These are phyloP conservation scores for Chaenocephalus aceratus DNA, from an alignment of 2,113 vertebrate genomes.

Conservation along the genomic window DNA sequence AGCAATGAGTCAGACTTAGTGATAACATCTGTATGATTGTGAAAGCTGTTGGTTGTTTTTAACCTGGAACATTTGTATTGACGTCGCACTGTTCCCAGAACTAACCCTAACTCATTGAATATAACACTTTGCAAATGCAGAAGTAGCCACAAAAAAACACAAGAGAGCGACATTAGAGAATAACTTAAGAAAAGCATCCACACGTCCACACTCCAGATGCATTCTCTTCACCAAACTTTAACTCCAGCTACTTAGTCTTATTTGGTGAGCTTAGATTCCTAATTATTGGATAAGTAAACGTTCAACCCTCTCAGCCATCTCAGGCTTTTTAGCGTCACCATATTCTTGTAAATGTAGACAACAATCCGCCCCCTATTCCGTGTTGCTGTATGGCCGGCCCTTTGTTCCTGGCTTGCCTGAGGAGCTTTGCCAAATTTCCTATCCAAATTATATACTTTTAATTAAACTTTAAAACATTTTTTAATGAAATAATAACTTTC, in stretches of 20 bases:
- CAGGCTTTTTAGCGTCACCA: background rate
- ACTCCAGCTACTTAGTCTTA: background rate
- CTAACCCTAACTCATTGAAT: background rate
- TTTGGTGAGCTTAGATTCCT: background rate
- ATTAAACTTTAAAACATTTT: no score
- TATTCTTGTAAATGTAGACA: background rate
- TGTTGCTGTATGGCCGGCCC: background rate
- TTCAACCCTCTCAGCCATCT: background rate
- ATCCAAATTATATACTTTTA: no score
- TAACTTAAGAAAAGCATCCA: background rate
- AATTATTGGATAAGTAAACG: no score
- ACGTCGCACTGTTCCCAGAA: background rate
- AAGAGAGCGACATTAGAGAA: no score
- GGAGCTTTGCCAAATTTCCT: background rate
- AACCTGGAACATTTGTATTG: no score
- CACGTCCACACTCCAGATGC: no score
- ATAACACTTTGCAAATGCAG: background rate
- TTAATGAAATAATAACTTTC: no score
- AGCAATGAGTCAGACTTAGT: background rate
- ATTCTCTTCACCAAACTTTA: background rate
- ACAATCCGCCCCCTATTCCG: background rate
- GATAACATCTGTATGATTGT: no score
- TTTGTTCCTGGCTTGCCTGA: background rate
- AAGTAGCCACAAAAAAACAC: no score
- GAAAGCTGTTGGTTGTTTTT: no score